Evolutionary conservation across 2,888 invertebrate species (phyloP).

Genomic region (Gandaritis pyraliata): DNA sequence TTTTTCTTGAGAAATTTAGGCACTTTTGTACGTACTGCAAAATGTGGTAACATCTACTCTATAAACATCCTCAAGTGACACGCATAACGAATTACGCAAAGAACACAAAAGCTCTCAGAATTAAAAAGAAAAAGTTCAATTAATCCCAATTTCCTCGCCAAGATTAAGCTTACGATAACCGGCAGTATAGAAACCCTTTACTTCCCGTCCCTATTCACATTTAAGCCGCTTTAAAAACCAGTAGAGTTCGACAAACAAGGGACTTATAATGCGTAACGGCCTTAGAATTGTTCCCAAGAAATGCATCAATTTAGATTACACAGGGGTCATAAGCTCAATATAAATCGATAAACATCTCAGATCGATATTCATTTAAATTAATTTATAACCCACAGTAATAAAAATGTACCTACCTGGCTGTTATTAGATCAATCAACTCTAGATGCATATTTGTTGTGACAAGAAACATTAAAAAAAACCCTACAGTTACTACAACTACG

Average conservation of each 20-base stretch:
- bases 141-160: constrained; percentile 82
- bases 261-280: constrained; percentile 77
- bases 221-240: constrained; percentile 81
- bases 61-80: constrained; percentile 64
- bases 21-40: too few relatives aligned
- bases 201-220: constrained; percentile 67
- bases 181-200: constrained; percentile 78
- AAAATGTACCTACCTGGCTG: constrained; percentile 26
- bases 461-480: constrained; percentile 51
- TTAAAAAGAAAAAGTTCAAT: constrained; percentile 81
- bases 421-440: constrained; percentile 65
- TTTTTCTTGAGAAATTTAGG: not conserved
- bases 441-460: constrained; percentile 61
- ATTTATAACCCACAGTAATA: constrained; percentile 20
- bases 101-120: constrained; percentile 71
- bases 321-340: constrained; percentile 51
- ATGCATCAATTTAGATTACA: constrained; percentile 60
- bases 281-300: constrained; percentile 69
- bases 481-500: constrained; percentile 55
- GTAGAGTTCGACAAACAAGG: constrained; percentile 78
- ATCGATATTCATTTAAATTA: constrained; percentile 34
- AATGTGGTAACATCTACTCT: constrained; percentile 54
- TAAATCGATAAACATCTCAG: constrained; percentile 52
- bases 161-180: constrained; percentile 80
- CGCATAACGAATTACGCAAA: constrained; percentile 71